Percentiles rank a stretch among this genome's conserved stretches.
Evolutionary conservation across 2,113 vertebrate genomes (phyloP).

Genomic region (Crotalus tigris): DNA sequence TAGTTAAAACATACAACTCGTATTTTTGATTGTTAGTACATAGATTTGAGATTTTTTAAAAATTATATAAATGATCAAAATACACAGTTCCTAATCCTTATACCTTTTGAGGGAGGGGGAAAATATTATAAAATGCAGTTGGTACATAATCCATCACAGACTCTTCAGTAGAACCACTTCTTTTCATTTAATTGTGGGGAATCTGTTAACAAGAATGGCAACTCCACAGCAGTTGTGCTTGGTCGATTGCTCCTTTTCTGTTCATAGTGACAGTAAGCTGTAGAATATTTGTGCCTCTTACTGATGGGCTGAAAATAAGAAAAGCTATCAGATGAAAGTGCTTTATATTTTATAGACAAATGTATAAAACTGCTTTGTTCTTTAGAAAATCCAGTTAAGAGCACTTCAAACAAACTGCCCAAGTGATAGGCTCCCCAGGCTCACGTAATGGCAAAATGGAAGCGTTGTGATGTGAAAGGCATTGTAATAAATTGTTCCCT

Average conservation of each 20-base stretch:
- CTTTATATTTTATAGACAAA: constrained; percentile 45
- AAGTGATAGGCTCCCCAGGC: constrained; percentile 21
- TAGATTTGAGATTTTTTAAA: constrained; percentile 1
- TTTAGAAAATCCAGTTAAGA: constrained; percentile 50
- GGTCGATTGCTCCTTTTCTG: constrained; percentile 26
- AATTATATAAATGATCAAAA: neutral
- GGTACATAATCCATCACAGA: constrained; percentile 1
- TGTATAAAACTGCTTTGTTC: constrained; percentile 58
- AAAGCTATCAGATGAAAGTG: constrained; percentile 34
- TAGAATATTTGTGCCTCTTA: constrained; percentile 28
- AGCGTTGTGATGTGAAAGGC: constrained; percentile 12
- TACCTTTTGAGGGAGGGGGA: neutral
- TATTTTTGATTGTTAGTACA: constrained; percentile 36
- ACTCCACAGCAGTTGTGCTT: neutral
- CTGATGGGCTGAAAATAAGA: constrained; percentile 47
- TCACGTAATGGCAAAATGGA: neutral
- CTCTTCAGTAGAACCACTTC: neutral
- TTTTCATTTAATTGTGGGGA: constrained; percentile 21
- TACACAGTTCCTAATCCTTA: neutral
- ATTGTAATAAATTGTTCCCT: constrained; percentile 42
- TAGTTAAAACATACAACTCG: neutral
- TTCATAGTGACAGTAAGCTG: constrained; percentile 14
- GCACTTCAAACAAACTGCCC: constrained; percentile 45
- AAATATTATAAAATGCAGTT: constrained; percentile 18
- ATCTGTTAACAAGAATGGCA: constrained; percentile 9